Conservation (phyloP, 2,797 vertebrate species). For the Gephyroberyx darwinii region DNA sequence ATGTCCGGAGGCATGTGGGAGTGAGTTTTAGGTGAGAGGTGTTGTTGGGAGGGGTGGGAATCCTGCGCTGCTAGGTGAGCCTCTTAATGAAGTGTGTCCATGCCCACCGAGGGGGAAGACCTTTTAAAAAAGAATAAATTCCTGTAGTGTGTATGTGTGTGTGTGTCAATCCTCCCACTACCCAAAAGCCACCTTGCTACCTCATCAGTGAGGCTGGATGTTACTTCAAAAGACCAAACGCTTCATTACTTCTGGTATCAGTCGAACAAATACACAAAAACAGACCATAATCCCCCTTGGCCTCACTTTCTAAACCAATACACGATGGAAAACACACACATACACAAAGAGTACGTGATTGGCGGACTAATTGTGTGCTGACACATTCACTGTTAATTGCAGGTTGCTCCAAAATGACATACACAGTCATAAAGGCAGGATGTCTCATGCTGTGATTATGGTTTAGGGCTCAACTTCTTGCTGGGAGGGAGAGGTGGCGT, state of each 20-base stretch:
- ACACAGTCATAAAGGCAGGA: constrained; percentile 40
- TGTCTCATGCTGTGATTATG: constrained; percentile 54
- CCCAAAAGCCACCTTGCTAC: constrained; percentile 26
- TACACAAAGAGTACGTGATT: background rate
- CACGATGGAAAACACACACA: background rate
- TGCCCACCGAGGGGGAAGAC: constrained; percentile 13
- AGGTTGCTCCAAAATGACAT: constrained; percentile 33
- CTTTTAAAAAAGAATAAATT: constrained; percentile 34
- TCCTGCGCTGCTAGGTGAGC: constrained; percentile 25
- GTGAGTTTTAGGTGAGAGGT: background rate
- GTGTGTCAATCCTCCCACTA: constrained; percentile 45
- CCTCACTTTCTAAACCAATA: constrained; percentile 36
- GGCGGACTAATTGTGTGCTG: constrained; percentile 46
- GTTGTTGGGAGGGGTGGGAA: constrained; percentile 23
- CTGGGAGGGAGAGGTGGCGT: constrained; percentile 29
- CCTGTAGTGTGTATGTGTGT: constrained; percentile 4
- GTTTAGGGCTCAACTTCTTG: constrained; percentile 41
- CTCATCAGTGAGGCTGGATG: constrained; percentile 31
- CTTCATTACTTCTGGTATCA: constrained; percentile 19
- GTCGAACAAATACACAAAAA: background rate
- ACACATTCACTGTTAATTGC: constrained; percentile 58
- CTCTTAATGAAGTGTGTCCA: constrained; percentile 24
- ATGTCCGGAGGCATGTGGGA: background rate
- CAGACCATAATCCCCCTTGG: background rate
- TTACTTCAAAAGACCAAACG: no score